Base-by-base conservation (phyloP, 1,140 invertebrate species). In the Pachyrhynchus sulphureomaculatus region DNA sequence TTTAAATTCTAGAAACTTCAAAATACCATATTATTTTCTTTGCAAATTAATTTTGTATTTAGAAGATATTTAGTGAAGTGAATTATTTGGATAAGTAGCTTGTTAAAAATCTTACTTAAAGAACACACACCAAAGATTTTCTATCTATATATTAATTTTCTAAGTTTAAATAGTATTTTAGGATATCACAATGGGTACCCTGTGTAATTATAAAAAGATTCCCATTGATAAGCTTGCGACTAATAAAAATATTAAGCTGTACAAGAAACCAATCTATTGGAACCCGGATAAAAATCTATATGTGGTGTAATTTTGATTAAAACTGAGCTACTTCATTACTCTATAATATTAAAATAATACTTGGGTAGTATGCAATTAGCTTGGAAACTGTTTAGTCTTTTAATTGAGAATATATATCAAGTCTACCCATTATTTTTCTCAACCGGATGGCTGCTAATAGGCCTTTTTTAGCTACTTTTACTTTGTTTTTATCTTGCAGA, bases 321-420 rank as follows among this genome's bases (percentile, higher is more conserved):
- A 66, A 39, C 44, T 24, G 20, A 52, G 58, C 53, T 66, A 66
- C 54, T 51, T 48, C 42, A 62, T 62, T 62, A 52, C 61, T 37
- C 37, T 39, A 37, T 36, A 53, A 23, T 62, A 57, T 52, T 60
- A 57, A 62, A 56, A 66, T 62, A 57, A 52, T 57, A 60, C 52
- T 61, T 58, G 47, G 45, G 51, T 56, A 61, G 64, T 48, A 62
- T 62, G 59, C 55, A 66, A 66, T 66, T 66, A 66, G 55, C 61
- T 62, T 34, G 59, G 53, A 53, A 66, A 66, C 59, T 66, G 57
- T 60, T 66, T 66, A 66, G 61, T 52, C 39, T 53, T 55, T 62
- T 66, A 66, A 66, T 66, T 62, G 64, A 62, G 58, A 62, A 60
- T 61, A 66, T 66, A 62, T 62, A 66, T 66, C 64, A 62, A 55